Base-by-base conservation (phyloP, 1,140 invertebrate genomes). In the Penaeus japonicus region DNA sequence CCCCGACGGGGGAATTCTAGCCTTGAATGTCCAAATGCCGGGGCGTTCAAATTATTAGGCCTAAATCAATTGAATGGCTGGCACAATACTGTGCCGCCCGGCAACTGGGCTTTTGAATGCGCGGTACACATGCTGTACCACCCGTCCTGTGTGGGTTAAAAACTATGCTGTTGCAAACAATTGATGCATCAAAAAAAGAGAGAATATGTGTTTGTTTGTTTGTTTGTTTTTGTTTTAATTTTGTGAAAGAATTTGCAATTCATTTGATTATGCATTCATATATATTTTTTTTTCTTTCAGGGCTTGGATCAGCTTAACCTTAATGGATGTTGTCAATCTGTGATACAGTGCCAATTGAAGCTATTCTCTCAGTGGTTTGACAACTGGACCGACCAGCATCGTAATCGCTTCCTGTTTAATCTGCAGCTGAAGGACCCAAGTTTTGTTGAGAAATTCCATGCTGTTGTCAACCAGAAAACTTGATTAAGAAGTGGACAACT, bases 301-400 rank as follows among this genome's bases (percentile, higher is more conserved):
- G 89, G 85, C n/a, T 81, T 87, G 27, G 81, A 87, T 81, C 85
- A 88, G 77, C 86, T 90, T 17, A 88, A 53, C 35, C 80, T 90
- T n/a, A 83, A 90, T 80, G 62, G 70, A 55, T 84, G 83, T 15
- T 90, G 73, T 27, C 82, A 88, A 20, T 85, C 89, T 18, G 80
- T 90, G 12, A 75, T 90, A 22, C 87, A 90, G 84, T 90, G 90
- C 73, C 90, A 90, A 55, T 70, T 90, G 7, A 84, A 78, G 32
- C 79, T 90, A 12, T 89, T 90, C 55, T 89, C 90, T 12, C 83
- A 82, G 24, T 90, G 89, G 81, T 90, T 89, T 73, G 87, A 89
- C 78, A 73, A 80, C 32, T 90, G 90, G 90, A 75, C 59, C 17
- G 81, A 83, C 70, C 57, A 81, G 0, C 81, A 87, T 10, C 88